Evolutionary conservation across 2,797 vertebrate species (phyloP), one percentile per base, ranked within the genome.

Genomic region (Microchirus variegatus): DNA sequence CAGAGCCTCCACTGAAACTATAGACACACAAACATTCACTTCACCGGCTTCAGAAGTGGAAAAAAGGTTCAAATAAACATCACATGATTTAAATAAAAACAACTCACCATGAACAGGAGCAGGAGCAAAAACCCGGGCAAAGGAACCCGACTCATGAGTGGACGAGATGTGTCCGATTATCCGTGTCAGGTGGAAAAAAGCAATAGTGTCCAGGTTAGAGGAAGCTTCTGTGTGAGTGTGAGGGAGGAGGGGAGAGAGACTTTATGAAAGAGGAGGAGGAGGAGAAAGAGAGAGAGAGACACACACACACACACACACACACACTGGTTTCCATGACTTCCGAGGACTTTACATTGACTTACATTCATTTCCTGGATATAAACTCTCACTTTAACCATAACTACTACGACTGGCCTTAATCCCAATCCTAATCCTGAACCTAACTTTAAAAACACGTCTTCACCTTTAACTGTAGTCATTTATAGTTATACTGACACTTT

Each of bases 71-170:
- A 15, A n/a, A 43, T 5, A 15, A 43, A 15, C 3, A n/a, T n/a
- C n/a, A 9, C 4, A 16, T 13, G 6, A 10, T 13, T 15, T 13
- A 12, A 44, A 8, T 14, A 45, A 46, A 36, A 36, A 22, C 13
- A 36, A 22, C 13, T 89, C 63, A 92, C 90, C 78, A 11, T 18
- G 5, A 77, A 18, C n/a, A 87, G 45, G 2, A 88, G 43, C 31
- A 31, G 31, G 15, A 70, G 52, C 12, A 54, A 43, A 10, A 64
- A 60, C 35, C 42, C 9, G 0, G 81, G 61, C 14, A 31, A 60
- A 41, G 47, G 45, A 67, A 66, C 38, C 62, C 59, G 53, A 73
- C 41, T 58, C 90, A 91, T 91, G 50, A 46, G 63, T 36, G 52
- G 5, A 70, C 22, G 16, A 49, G 37, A 10, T 1, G 22, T 10